Base-by-base conservation (phyloP, 2,113 vertebrate species). In the Protomyctophum bolini region DNA sequence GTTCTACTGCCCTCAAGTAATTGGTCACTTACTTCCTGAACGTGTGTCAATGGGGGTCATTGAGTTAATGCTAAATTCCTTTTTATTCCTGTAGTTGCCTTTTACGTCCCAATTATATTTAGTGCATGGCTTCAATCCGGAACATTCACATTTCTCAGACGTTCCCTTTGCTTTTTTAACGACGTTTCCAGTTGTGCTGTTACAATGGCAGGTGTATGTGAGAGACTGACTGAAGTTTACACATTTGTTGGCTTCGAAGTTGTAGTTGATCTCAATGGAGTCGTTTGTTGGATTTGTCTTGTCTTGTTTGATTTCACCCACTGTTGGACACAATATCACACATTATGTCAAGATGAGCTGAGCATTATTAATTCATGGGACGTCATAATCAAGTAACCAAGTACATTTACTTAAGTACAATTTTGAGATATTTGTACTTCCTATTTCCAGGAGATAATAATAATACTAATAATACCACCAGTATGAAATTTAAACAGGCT, bases 11-110 rank as follows among this genome's bases (percentile, higher is more conserved):
- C n/a, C n/a, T n/a, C n/a, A n/a, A 33, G 4, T 33, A 33, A 33
- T 11, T 12, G 12, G 3, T 73, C 65, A 92, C 94, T 94, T 83
- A 96, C 96, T 0, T 68, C 61, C 88, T 97, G 10, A 0, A 0
- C 70, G 81, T 0, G 0, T 0, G 21, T 1, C 0, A 21, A 21
- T 21, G 21, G 21, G 21, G 21, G 21, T 21, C 21, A 1, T 2
- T 21, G 21, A 21, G 1, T 1, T 21, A 21, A 1, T 0, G 6
- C 0, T 0, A 0, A 0, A 21, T 67, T 9, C 0, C 4, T 0
- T 0, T 0, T 3, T 0, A 0, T 3, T 0, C 0, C 58, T 47
- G 63, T 87, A 88, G 1, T 0, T 11, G 15, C 63, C 0, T 0
- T 10, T 7, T 12, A 90, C 45, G 0, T 0, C 0, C 71, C 86